These are phyloP conservation scores for Spilosoma lubricipeda DNA, from an alignment of 2,888 invertebrate species.

Conservation along the genomic window DNA sequence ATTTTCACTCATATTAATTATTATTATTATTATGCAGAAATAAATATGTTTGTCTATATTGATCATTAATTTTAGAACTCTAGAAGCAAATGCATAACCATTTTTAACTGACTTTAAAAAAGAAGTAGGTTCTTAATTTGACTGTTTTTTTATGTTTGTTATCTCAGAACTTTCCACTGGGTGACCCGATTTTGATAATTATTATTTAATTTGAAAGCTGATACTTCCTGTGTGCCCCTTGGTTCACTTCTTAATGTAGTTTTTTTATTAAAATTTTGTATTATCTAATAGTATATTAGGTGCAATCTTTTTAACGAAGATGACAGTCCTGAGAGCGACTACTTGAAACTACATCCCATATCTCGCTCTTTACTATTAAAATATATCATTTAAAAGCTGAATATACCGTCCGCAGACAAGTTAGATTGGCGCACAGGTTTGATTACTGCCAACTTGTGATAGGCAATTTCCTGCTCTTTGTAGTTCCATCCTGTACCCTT, in stretches of 20 bases:
- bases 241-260: too few relatives aligned
- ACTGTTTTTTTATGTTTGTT: too few relatives aligned
- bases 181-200: too few relatives aligned
- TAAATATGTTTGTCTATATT: background rate
- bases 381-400: constrained; percentile 74
- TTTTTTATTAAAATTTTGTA: too few relatives aligned
- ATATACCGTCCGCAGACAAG: constrained; percentile 72
- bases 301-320: background rate
- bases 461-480: constrained; percentile 85
- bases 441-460: constrained; percentile 77
- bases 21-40: background rate
- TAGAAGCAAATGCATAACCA: background rate
- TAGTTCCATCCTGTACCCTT: constrained; percentile 70
- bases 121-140: too few relatives aligned
- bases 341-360: background rate
- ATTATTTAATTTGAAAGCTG: too few relatives aligned
- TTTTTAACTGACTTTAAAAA: background rate
- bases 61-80: background rate
- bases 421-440: constrained; percentile 75
- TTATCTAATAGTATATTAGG: too few relatives aligned
- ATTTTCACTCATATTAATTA: background rate
- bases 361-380: constrained; percentile 41
- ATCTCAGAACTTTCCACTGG: too few relatives aligned
- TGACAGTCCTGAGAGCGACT: background rate
- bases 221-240: too few relatives aligned